Evolutionary conservation across 2,888 invertebrate genomes (phyloP).

Genomic region (Cancer borealis): DNA sequence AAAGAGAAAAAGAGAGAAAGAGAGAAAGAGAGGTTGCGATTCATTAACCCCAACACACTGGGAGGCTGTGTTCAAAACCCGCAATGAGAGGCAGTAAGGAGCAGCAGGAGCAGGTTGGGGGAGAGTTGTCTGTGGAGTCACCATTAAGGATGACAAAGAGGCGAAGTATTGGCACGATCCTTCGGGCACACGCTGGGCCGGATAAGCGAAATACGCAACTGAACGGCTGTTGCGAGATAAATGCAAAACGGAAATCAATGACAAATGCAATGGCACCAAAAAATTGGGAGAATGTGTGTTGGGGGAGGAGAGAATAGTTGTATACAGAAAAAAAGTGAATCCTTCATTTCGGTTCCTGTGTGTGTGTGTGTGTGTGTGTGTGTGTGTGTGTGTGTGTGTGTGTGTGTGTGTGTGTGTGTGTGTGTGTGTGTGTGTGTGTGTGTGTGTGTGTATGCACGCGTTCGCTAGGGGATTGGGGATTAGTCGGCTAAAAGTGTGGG

Average conservation of each 20-base stretch:
- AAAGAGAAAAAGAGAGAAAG: conserved; percentile 12
- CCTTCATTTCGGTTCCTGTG: neutral
- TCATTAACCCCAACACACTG: neutral
- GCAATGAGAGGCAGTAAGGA: conserved; percentile 33
- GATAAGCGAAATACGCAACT: conserved; percentile 17
- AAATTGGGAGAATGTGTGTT: neutral
- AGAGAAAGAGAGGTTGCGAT: conserved; percentile 24
- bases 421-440: conserved; percentile 33
- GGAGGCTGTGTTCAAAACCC: neutral
- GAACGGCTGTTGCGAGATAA: neutral
- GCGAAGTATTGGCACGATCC: neutral
- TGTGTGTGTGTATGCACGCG: neutral
- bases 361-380: conserved; percentile 22
- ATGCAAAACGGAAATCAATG: conserved; percentile 25
- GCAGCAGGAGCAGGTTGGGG: neutral
- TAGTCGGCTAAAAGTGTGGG: conserved; percentile 38
- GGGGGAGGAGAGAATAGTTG: neutral
- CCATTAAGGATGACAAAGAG: conserved; percentile 13
- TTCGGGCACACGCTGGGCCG: conserved; percentile 1
- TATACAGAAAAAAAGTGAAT: neutral
- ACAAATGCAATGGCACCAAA: neutral
- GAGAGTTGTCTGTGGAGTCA: neutral
- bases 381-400: conserved; percentile 39
- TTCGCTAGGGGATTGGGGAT: conserved; percentile 21
- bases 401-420: conserved; percentile 24